Evolutionary conservation across 2,113 vertebrate genomes (phyloP), one percentile per base, ranked within the genome.

Genomic region (Manacus vitellinus): DNA sequence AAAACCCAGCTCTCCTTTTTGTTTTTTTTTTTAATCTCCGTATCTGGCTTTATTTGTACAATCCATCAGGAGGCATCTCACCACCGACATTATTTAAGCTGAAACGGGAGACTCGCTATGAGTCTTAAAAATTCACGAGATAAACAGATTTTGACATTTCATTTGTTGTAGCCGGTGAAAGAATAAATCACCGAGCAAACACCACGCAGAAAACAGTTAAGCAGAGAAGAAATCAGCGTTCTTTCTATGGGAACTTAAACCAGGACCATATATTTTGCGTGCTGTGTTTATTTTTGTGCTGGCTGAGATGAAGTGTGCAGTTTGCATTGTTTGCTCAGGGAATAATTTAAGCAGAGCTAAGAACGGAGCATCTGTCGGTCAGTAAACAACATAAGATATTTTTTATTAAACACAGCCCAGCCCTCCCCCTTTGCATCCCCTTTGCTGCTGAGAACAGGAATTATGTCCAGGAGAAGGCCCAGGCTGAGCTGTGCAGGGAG

Each of bases 101-200:
- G 86, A 86, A 94, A 88, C 27, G 56, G 24, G 37, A 88, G 79
- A 44, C 61, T 62, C 15, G 3, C 39, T 86, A 86, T 86, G 88
- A 59, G 52, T 78, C 90, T 89, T 92, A 73, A 87, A 95, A 96
- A 94, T 85, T 68, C 62, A 14, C 54, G 87, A 73, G 75, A 82
- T 94, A 96, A 95, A 94, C 95, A 94, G 70, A 31, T 88, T 91
- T 68, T 91, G 95, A 87, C 88, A 25, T 82, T 82, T 75, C 72
- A 95, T 95, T 94, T 94, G 91, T 91, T 87, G 86, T 70, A 94
- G 37, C 31, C 73, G n/a, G n/a, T 19, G 51, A 65, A 71, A 83
- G 74, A 81, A 88, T 86, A 71, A 94, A 92, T 84, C 30, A 78
- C 31, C 0, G 1, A 83, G 76, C 61, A 88, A 88, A 90, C 85